A percentile compares a stretch with the other conserved stretches of the same genome.
phyloP scores from a whole-genome alignment of 2,888 invertebrate species.

The Galeruca laticollis region DNA sequence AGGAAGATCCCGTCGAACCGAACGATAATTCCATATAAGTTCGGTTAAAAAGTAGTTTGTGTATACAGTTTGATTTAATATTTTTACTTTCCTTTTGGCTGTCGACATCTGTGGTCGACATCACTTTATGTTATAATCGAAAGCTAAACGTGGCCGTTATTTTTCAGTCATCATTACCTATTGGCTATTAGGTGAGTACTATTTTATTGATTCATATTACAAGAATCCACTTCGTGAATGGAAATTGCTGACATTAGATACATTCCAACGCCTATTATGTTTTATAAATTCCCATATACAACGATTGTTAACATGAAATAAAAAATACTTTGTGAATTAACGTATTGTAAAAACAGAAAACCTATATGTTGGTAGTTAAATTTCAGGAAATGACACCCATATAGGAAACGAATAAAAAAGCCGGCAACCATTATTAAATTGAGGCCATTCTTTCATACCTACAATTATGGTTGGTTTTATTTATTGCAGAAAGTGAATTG shows the following conservation, averaged over 20 bases:
- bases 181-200: neutral
- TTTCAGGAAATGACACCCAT: too few species aligned
- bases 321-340: neutral
- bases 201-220: neutral
- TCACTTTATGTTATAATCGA: neutral
- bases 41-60: neutral
- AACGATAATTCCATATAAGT: neutral
- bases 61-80: neutral
- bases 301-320: neutral
- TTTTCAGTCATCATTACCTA: neutral
- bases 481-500: too few species aligned
- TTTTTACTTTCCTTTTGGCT: neutral
- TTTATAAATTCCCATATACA: neutral
- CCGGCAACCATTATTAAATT: neutral
- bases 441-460: neutral
- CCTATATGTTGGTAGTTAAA: too few species aligned
- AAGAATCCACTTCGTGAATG: neutral
- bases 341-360: neutral
- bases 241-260: neutral
- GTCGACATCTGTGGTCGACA: neutral
- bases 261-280: neutral
- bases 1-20: neutral
- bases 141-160: neutral
- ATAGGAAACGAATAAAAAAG: too few species aligned
- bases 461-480: too few species aligned